Conservation (phyloP, 2,113 vertebrate species). For the Pedetes capensis region DNA sequence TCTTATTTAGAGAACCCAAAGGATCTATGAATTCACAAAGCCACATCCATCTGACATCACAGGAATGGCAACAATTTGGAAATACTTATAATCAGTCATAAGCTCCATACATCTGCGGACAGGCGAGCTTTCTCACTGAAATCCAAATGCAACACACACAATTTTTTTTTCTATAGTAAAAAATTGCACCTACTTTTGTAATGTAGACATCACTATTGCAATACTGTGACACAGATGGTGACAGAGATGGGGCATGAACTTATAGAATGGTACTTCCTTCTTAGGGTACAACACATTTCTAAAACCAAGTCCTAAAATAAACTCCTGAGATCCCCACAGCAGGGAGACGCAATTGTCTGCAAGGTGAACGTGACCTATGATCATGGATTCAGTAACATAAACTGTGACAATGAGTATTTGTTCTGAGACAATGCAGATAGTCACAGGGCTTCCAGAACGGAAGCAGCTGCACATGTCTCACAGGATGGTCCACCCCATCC, state of each 20-base stretch:
- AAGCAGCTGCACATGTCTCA: neutral
- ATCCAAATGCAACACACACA: neutral
- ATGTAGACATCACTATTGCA: neutral
- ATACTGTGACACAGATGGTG: too few relatives aligned
- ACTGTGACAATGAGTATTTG: neutral
- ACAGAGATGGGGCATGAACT: neutral
- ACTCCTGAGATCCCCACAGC: neutral
- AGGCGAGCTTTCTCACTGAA: neutral
- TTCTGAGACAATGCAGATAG: neutral
- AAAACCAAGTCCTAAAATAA: neutral
- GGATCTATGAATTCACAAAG: neutral
- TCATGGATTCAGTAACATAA: neutral
- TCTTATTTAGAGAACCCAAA: neutral
- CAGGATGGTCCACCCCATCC: too few relatives aligned
- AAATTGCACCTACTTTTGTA: neutral
- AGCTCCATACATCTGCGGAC: neutral
- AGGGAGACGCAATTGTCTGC: neutral
- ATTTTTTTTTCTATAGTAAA: neutral
- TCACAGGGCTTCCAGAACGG: neutral
- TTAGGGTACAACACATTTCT: neutral
- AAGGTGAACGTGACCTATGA: too few relatives aligned
- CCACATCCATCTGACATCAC: neutral
- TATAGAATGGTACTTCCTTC: neutral
- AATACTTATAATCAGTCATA: neutral
- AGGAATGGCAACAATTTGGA: neutral